These are phyloP conservation scores for Peromyscus attwateri DNA, from an alignment of 2,797 vertebrate species.

Conservation along the genomic window DNA sequence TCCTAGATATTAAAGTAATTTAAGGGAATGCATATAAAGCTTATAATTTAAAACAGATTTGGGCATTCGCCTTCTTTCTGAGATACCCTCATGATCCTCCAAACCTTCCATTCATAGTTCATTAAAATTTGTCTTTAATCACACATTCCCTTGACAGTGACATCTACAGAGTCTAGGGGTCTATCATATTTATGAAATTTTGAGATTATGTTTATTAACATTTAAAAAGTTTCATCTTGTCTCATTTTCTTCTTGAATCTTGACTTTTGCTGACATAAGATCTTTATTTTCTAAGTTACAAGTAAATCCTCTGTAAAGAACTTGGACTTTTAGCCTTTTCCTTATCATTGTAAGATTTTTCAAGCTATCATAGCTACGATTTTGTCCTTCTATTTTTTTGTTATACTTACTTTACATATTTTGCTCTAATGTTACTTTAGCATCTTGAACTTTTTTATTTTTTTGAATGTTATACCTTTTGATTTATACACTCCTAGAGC, in stretches of 20 bases:
- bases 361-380: not conserved
- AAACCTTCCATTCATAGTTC: not conserved
- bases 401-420: not conserved
- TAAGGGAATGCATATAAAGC: not conserved
- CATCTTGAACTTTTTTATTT: not conserved
- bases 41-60: not conserved
- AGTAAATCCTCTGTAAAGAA: not conserved
- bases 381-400: not conserved
- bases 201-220: not conserved
- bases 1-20: not conserved
- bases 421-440: not conserved
- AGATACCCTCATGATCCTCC: not conserved
- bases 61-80: not conserved
- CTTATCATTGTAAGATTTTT: slow-evolving; percentile 12
- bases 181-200: not conserved
- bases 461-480: not conserved
- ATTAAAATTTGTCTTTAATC: not conserved
- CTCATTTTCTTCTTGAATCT: not conserved
- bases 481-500: not conserved
- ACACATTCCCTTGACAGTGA: not conserved
- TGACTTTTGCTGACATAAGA: not conserved
- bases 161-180: not conserved
- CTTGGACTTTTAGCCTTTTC: not conserved
- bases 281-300: slow-evolving; percentile 18
- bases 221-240: not conserved